phyloP scores from a whole-genome alignment of 2,797 vertebrate genomes.

The Pantherophis alleghaniensis region DNA sequence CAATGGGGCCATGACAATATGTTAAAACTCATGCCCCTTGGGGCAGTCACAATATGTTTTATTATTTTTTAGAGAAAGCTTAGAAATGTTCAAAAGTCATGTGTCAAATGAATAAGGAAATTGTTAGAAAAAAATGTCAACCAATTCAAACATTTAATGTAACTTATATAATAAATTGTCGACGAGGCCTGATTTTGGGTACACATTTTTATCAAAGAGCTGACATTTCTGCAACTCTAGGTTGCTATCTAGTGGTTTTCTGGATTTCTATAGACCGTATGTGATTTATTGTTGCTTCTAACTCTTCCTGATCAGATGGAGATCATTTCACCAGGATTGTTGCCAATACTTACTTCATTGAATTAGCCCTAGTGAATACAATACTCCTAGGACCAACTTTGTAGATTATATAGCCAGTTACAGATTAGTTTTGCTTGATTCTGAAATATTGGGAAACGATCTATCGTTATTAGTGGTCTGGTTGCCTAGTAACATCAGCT shows the following conservation, averaged over 20 bases:
- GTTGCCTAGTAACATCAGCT: slow-evolving; percentile 14
- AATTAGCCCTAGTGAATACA: background rate
- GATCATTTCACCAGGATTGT: background rate
- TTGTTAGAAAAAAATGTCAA: background rate
- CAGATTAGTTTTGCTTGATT: background rate
- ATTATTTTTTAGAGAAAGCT: background rate
- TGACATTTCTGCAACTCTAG: background rate
- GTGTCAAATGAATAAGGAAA: background rate
- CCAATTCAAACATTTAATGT: background rate
- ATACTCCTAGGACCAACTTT: background rate
- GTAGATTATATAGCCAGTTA: background rate
- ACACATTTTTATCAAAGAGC: background rate
- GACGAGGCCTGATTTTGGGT: background rate
- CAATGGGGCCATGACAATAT: background rate
- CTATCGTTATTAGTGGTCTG: background rate
- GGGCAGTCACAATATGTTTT: background rate
- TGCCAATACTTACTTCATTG: background rate
- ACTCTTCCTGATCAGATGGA: background rate
- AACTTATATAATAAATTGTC: background rate
- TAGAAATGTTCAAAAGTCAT: background rate
- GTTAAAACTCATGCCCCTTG: background rate
- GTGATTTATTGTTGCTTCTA: background rate
- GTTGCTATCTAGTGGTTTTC: background rate
- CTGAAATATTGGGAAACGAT: slow-evolving; percentile 12
- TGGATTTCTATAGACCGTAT: background rate